A percentile compares a stretch with the other conserved stretches of the same genome.
Conservation (phyloP, 2,797 vertebrate genomes). For the Sphaeramia orbicularis region DNA sequence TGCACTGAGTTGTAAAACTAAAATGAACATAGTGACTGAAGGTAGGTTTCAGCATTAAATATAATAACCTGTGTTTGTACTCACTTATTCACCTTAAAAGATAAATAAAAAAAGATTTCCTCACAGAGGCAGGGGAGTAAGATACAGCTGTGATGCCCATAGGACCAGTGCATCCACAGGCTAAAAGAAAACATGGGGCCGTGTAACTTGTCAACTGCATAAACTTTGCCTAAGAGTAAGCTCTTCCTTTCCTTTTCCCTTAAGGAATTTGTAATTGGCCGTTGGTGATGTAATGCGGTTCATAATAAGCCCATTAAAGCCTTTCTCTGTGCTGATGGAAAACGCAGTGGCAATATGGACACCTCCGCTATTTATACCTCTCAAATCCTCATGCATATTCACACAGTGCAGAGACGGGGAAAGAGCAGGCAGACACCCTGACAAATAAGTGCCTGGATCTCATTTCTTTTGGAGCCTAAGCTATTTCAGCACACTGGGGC, state of each 20-base stretch:
- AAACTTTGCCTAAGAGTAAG: conserved; percentile 70
- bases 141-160: conserved; percentile 9
- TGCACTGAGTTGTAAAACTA: neutral
- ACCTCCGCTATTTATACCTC: conserved; percentile 90
- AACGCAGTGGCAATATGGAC: conserved; percentile 87
- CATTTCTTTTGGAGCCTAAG: conserved; percentile 83
- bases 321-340: conserved; percentile 87
- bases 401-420: conserved; percentile 79
- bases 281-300: conserved; percentile 88
- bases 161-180: conserved; percentile 12
- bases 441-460: conserved; percentile 88
- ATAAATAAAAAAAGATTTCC: neutral
- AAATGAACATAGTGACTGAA: neutral
- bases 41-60: no score
- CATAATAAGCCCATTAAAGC: conserved; percentile 89
- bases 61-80: no score
- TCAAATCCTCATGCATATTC: conserved; percentile 92
- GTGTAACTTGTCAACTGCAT: conserved; percentile 58
- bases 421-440: conserved; percentile 85
- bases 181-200: conserved; percentile 43
- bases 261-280: conserved; percentile 84
- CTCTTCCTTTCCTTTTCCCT: conserved; percentile 64
- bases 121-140: conserved; percentile 4
- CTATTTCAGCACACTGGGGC: conserved; percentile 81
- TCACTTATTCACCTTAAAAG: neutral